A percentile compares a stretch with the other conserved stretches of the same genome.
phyloP scores from a whole-genome alignment of 2,113 vertebrate genomes.

The Ranitomeya imitator region DNA sequence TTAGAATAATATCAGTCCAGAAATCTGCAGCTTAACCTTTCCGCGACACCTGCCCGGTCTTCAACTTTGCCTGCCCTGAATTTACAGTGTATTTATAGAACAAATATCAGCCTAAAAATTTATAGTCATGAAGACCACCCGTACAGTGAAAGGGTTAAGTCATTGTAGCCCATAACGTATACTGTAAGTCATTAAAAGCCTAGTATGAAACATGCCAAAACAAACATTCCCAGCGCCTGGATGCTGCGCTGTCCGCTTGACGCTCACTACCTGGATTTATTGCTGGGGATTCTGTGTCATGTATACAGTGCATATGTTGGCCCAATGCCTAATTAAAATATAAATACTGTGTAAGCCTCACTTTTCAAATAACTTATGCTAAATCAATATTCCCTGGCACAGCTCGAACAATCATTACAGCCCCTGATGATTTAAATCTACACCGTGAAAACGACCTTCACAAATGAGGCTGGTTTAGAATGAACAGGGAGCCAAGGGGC shows the following conservation, averaged over 20 bases:
- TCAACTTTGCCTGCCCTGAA: constrained; percentile 14
- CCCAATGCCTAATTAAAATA: constrained; percentile 56
- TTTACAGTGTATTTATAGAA: constrained; percentile 17
- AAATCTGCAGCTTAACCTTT: background rate
- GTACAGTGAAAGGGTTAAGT: constrained; percentile 53
- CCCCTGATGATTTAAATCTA: constrained; percentile 51
- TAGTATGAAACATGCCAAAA: constrained; percentile 51
- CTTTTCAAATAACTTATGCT: constrained; percentile 57
- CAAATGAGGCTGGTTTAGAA: constrained; percentile 43
- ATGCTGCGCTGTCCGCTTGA: constrained; percentile 43
- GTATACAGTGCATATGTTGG: constrained; percentile 57
- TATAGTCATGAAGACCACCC: constrained; percentile 12
- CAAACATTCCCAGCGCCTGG: constrained; percentile 45
- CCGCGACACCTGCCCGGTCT: background rate
- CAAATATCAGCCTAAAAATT: constrained; percentile 5
- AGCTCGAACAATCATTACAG: constrained; percentile 53
- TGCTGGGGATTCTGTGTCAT: constrained; percentile 48
- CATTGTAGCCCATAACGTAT: constrained; percentile 48
- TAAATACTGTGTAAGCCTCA: constrained; percentile 58
- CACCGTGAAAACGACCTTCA: constrained; percentile 50
- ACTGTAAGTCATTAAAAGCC: constrained; percentile 50
- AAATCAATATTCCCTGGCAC: constrained; percentile 55
- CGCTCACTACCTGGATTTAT: constrained; percentile 54
- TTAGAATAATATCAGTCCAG: background rate
- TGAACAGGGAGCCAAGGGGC: background rate